A percentile compares a stretch with the other conserved stretches of the same genome.
These are phyloP conservation scores for Magallana gigas DNA, from an alignment of 1,140 invertebrate genomes.

Conservation along the genomic window DNA sequence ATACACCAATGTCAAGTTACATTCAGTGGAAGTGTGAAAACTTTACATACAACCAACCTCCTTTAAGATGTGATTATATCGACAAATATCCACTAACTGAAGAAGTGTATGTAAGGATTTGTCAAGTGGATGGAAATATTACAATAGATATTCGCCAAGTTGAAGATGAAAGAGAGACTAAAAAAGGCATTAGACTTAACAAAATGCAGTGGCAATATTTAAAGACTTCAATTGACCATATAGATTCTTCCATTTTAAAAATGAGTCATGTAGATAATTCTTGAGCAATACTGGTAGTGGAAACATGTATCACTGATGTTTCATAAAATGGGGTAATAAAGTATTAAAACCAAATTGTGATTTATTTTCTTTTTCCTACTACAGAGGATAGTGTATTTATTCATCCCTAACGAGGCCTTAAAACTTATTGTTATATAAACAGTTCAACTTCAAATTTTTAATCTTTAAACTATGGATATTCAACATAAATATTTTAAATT, in stretches of 20 bases:
- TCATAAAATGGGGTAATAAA: neutral
- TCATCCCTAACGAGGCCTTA: neutral
- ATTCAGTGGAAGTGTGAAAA: neutral
- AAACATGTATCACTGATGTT: neutral
- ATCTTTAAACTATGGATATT: neutral
- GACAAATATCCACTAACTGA: neutral
- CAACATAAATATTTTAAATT: neutral
- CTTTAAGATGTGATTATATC: neutral
- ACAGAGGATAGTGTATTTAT: neutral
- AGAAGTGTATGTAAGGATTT: neutral
- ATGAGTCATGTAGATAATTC: neutral
- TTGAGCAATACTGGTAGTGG: neutral
- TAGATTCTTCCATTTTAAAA: neutral
- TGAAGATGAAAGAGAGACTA: neutral
- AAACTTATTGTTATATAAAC: neutral
- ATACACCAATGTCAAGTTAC: neutral
- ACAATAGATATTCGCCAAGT: neutral
- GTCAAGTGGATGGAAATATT: neutral
- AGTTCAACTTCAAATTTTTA: neutral
- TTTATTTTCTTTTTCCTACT: neutral
- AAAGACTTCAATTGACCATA: neutral
- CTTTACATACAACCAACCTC: neutral
- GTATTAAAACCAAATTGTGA: neutral
- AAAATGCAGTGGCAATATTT: conserved; percentile 15
- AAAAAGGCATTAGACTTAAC: neutral